These are phyloP conservation scores for Toxotes lorentzi DNA, from an alignment of 2,797 vertebrate species.

Conservation along the genomic window DNA sequence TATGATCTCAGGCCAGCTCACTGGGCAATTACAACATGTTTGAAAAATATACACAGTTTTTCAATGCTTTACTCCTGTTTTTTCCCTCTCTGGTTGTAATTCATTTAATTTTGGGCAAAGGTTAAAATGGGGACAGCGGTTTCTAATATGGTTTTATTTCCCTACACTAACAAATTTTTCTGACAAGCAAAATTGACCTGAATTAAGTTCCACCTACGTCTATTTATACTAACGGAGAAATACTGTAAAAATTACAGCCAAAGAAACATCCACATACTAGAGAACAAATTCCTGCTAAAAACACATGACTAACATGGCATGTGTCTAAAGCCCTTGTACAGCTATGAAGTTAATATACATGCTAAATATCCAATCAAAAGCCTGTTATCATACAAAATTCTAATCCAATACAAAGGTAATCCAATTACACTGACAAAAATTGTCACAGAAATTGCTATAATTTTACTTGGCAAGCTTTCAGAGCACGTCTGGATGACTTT, in stretches of 20 bases:
- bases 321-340: conserved; percentile 33
- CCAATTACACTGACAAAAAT: conserved; percentile 65
- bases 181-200: conserved; percentile 69
- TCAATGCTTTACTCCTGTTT: conserved; percentile 55
- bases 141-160: conserved; percentile 71
- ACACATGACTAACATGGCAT: conserved; percentile 16
- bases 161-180: conserved; percentile 66
- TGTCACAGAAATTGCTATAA: conserved; percentile 64
- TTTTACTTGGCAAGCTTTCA: conserved; percentile 70
- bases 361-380: conserved; percentile 46
- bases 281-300: conserved; percentile 27
- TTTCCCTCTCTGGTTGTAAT: conserved; percentile 58
- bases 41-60: conserved; percentile 75
- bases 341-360: conserved; percentile 33
- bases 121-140: conserved; percentile 72
- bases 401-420: conserved; percentile 65
- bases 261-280: conserved; percentile 38
- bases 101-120: conserved; percentile 70
- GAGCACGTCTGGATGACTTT: conserved; percentile 66
- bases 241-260: conserved; percentile 39
- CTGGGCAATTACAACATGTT: conserved; percentile 76
- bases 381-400: conserved; percentile 37
- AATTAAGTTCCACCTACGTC: conserved; percentile 64
- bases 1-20: conserved; percentile 71
- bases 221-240: conserved; percentile 59